Conservation (phyloP, 2,113 vertebrate genomes). For the Chrysemys picta region DNA sequence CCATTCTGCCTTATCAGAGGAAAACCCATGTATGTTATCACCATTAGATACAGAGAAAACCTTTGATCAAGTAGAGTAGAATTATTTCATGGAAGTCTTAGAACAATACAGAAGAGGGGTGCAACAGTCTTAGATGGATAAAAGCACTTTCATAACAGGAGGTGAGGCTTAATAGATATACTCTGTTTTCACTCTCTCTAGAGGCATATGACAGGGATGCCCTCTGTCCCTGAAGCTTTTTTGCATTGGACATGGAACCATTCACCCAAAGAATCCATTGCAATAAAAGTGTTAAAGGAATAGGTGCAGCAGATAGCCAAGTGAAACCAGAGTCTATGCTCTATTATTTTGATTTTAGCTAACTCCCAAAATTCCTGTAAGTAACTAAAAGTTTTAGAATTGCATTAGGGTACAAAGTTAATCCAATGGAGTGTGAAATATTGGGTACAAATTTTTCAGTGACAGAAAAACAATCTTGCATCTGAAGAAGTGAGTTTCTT, state of each 20-base stretch:
- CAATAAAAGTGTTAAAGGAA: background rate
- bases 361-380: background rate
- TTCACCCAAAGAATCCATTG: background rate
- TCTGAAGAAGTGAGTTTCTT: too few species aligned
- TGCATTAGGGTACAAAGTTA: background rate
- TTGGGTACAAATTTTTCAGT: background rate
- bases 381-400: background rate
- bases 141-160: background rate
- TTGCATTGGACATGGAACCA: background rate
- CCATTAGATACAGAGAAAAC: accelerated
- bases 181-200: background rate
- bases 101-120: background rate
- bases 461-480: background rate
- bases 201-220: background rate
- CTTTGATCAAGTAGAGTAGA: background rate
- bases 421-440: background rate
- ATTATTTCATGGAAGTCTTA: background rate
- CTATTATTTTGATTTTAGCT: background rate
- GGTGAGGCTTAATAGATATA: background rate
- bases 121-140: background rate
- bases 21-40: background rate
- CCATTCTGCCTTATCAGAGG: background rate
- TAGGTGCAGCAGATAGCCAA: background rate
- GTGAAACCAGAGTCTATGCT: background rate
- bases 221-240: background rate